A percentile compares a stretch with the other conserved stretches of the same genome.
phyloP scores from a whole-genome alignment of 2,888 invertebrate genomes.

The Mythimna vitellina region DNA sequence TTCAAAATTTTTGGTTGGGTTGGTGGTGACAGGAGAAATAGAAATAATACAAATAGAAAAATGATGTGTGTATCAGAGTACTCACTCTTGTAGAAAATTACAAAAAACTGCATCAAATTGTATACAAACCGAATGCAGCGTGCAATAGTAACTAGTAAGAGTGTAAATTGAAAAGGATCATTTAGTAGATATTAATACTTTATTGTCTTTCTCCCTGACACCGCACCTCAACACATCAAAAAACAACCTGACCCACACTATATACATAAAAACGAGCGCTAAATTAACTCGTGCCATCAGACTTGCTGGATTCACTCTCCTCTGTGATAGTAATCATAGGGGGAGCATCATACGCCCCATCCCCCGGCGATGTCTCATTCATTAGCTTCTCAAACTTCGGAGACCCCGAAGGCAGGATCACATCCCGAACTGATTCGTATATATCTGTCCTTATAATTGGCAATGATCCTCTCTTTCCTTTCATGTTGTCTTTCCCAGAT shows the following conservation, averaged over 20 bases:
- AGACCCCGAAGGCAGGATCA: conserved; percentile 87
- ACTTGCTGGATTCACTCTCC: conserved; percentile 84
- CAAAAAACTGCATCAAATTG: conserved; percentile 24
- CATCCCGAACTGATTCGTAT: conserved; percentile 90
- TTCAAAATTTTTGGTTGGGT: not conserved
- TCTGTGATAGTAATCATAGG: conserved; percentile 89
- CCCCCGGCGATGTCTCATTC: conserved; percentile 88
- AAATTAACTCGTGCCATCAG: conserved; percentile 86
- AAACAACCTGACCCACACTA: conserved; percentile 63
- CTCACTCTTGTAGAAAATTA: conserved; percentile 23
- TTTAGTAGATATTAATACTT: not conserved
- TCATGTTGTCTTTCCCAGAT: conserved; percentile 75
- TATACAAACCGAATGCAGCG: too few species aligned
- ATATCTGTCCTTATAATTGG: conserved; percentile 87
- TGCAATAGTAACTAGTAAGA: not conserved
- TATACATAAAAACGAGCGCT: conserved; percentile 68
- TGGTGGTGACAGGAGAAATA: not conserved
- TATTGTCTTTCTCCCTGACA: conserved; percentile 23
- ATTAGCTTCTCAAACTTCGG: conserved; percentile 91
- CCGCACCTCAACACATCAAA: conserved; percentile 39
- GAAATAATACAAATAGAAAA: not conserved
- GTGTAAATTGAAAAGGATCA: not conserved
- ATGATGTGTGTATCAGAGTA: not conserved
- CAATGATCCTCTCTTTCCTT: conserved; percentile 84
- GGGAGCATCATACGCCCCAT: conserved; percentile 77